phyloP scores from a whole-genome alignment of 30 jellyfish, hydroid and myxozoan species.

The Catostylus mosaicus region DNA sequence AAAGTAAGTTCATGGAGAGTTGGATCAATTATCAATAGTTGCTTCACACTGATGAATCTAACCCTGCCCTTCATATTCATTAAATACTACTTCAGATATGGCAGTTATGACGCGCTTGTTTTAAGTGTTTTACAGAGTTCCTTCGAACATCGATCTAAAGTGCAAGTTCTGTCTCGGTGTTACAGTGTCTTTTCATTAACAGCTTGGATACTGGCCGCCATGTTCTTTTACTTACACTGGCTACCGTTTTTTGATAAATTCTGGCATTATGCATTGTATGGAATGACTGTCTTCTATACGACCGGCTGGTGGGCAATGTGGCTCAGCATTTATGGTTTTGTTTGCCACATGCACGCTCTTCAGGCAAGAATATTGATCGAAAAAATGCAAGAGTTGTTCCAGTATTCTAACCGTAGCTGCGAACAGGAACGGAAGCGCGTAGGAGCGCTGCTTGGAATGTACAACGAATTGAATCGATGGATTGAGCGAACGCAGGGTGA shows the following conservation, averaged over 20 bases:
- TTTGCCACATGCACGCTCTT: constrained; percentile 65
- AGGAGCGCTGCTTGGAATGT: constrained; percentile 50
- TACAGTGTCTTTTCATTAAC: constrained; percentile 42
- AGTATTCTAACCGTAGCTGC: constrained; percentile 35
- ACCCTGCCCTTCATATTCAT: constrained; percentile 69
- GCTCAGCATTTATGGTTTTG: constrained; percentile 82
- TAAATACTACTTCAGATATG: constrained; percentile 61
- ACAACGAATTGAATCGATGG: constrained; percentile 78
- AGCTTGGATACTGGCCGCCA: constrained; percentile 48
- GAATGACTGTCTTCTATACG: constrained; percentile 39
- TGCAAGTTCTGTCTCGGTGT: constrained; percentile 25
- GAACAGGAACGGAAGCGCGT: constrained; percentile 41
- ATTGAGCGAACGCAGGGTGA: constrained; percentile 79
- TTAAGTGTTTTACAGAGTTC: constrained; percentile 60
- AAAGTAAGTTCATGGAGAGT: constrained; percentile 25
- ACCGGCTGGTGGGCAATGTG: constrained; percentile 93
- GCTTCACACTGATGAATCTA: constrained; percentile 69
- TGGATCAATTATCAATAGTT: constrained; percentile 65
- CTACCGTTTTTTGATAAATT: constrained; percentile 47
- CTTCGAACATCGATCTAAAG: constrained; percentile 41
- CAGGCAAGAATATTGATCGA: constrained; percentile 59
- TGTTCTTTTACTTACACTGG: constrained; percentile 67
- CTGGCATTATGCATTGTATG: constrained; percentile 58
- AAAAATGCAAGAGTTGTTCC: constrained; percentile 57
- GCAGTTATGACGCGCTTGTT: constrained; percentile 62